Evolutionary conservation across 2,113 vertebrate species (phyloP).

Genomic region (Dipodomys spectabilis): DNA sequence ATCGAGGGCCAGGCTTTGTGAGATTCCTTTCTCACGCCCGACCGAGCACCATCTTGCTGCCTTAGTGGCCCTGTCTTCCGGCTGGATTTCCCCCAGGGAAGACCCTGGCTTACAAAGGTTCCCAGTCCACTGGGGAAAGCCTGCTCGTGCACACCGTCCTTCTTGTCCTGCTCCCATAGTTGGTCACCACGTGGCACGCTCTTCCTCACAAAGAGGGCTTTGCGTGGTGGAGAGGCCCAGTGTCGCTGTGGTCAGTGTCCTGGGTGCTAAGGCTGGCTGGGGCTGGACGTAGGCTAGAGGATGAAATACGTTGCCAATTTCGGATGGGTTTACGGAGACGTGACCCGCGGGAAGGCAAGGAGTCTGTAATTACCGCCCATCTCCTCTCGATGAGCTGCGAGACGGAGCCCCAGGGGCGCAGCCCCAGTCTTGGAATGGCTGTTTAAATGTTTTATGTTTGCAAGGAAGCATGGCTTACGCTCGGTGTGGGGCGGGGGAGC

Average conservation of each 20-base stretch:
- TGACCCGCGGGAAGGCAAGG: not conserved
- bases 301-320: not conserved
- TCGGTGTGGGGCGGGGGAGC: not conserved
- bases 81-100: not conserved
- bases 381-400: rapidly evolving
- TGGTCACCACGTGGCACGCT: too few relatives aligned
- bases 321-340: not conserved
- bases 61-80: not conserved
- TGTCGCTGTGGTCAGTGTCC: not conserved
- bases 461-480: not conserved
- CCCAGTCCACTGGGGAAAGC: not conserved
- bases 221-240: not conserved
- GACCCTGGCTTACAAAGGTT: too few relatives aligned
- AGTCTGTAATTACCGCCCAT: not conserved
- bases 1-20: not conserved
- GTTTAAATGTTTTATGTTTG: constrained; percentile 48
- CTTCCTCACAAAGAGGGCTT: not conserved
- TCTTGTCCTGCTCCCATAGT: too few relatives aligned
- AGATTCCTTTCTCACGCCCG: not conserved
- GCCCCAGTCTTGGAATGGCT: not conserved
- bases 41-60: not conserved
- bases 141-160: not conserved
- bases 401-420: not conserved
- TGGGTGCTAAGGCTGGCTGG: not conserved
- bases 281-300: not conserved